Evolutionary conservation across 2,888 invertebrate genomes (phyloP).

Genomic region (Cosmia pyralina): DNA sequence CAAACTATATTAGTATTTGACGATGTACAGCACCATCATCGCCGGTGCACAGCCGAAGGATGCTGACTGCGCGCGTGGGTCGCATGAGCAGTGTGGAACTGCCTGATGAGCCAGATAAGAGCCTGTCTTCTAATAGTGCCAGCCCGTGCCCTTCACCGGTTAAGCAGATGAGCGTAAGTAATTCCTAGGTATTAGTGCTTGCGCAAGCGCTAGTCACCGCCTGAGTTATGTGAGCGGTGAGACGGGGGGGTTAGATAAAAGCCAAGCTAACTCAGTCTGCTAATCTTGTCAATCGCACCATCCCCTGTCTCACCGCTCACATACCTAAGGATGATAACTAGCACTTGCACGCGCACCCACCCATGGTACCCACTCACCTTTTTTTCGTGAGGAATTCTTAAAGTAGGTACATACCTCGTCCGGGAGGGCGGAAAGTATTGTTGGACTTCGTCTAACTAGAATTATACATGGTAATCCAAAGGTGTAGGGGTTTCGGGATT

Average conservation of each 20-base stretch:
- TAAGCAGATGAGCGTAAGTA: constrained; percentile 88
- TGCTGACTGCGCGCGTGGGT: constrained; percentile 95
- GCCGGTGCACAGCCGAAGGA: constrained; percentile 96
- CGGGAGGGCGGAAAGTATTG: background rate
- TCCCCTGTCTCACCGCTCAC: too few relatives aligned
- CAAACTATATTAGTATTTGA: constrained; percentile 45
- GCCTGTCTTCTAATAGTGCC: constrained; percentile 97
- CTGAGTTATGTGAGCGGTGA: too few relatives aligned
- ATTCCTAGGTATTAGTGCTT: background rate
- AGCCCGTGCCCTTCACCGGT: constrained; percentile 98
- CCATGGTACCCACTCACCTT: background rate
- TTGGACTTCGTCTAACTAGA: background rate
- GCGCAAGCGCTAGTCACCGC: too few relatives aligned
- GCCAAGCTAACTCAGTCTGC: too few relatives aligned
- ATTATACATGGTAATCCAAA: background rate
- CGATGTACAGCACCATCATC: constrained; percentile 95
- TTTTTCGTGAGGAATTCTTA: background rate
- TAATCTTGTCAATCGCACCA: too few relatives aligned
- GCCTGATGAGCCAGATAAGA: constrained; percentile 97
- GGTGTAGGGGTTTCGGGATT: background rate
- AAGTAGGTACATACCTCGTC: background rate
- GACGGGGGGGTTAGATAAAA: too few relatives aligned
- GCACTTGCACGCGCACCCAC: too few relatives aligned
- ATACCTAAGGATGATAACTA: too few relatives aligned
- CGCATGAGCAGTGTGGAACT: constrained; percentile 98